These are phyloP conservation scores for Yponomeuta malinellus DNA, from an alignment of 2,888 invertebrate genomes.

Conservation along the genomic window DNA sequence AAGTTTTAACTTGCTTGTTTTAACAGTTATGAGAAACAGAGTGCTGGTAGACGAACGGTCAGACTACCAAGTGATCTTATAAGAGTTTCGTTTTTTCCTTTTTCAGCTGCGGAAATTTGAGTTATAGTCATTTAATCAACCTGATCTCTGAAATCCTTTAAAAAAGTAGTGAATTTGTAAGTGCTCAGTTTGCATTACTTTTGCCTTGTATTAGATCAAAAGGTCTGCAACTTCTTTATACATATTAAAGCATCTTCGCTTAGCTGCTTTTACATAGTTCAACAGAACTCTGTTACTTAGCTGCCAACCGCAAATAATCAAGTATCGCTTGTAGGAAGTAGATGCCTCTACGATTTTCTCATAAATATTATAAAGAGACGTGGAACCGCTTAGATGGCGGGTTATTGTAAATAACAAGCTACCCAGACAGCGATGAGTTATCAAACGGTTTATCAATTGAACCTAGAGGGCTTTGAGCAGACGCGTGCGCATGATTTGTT, in stretches of 20 bases:
- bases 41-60: too few relatives aligned
- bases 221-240: too few relatives aligned
- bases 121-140: too few relatives aligned
- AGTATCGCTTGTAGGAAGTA: neutral
- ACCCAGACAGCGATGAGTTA: conserved; percentile 15
- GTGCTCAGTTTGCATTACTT: too few relatives aligned
- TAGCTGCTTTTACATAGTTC: neutral
- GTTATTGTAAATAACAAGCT: conserved; percentile 20
- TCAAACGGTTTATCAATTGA: conserved; percentile 18
- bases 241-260: conserved; percentile 10
- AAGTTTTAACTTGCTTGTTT: too few relatives aligned
- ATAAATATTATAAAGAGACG: conserved; percentile 9
- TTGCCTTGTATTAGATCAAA: too few relatives aligned
- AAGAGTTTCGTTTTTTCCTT: too few relatives aligned
- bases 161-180: too few relatives aligned
- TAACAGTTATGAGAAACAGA: too few relatives aligned
- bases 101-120: too few relatives aligned
- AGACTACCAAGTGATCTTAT: too few relatives aligned
- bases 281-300: neutral
- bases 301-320: conserved; percentile 7
- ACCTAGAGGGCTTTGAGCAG: conserved; percentile 13
- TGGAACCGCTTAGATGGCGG: conserved; percentile 10
- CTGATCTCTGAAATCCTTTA: too few relatives aligned
- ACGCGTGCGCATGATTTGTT: conserved; percentile 21
- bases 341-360: neutral